Base-by-base conservation (phyloP, 1,140 invertebrate genomes). In the Drosophila pseudoananassae region DNA sequence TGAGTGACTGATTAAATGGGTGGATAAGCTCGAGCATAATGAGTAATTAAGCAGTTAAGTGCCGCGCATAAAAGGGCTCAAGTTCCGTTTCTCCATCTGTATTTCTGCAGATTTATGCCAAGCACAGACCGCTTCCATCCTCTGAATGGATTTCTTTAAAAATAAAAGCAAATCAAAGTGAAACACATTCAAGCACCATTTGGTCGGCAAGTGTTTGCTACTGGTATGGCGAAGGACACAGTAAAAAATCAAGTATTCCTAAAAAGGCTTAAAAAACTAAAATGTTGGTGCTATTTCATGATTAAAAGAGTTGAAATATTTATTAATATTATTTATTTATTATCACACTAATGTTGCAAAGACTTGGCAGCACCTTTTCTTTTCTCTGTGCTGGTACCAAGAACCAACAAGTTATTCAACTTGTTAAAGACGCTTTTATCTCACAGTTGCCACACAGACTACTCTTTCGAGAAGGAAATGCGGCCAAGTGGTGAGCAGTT, bases 171-270 rank as follows among this genome's bases (percentile, higher is more conserved):
- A 83, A 83, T 65, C 64, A 78, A 76, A 65, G 56, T 69, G 58
- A 55, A 83, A 75, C 66, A 66, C 38, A 75, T 78, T 83, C 64
- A 59, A 83, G 64, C 75, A 64, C 65, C 79, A 78, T 78, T 78
- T 70, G 68, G 56, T 58, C 59, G 52, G 65, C 66, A 80, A 76
- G 65, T 81, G 68, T 57, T 43, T 69, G 64, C 52, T 27, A 36
- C 38, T 54, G 36, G 43, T 27, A 20, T 12, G 33, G 9, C 33
- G 33, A 36, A 36, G 10, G 3, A 10, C 43, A 46, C 43, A 17
- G 14, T 10, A 14, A 17, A 43, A 43, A 43, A 43, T 12, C 9
- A 27, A 6, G 25, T 6, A 4, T 1, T 6, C 25, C 4, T 6
- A 0, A 9, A 36, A 36, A n/a, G 6, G 33, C 1, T 36, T 27